Conservation (phyloP, 1,140 invertebrate genomes). For the Drosophila prosaltans region DNA sequence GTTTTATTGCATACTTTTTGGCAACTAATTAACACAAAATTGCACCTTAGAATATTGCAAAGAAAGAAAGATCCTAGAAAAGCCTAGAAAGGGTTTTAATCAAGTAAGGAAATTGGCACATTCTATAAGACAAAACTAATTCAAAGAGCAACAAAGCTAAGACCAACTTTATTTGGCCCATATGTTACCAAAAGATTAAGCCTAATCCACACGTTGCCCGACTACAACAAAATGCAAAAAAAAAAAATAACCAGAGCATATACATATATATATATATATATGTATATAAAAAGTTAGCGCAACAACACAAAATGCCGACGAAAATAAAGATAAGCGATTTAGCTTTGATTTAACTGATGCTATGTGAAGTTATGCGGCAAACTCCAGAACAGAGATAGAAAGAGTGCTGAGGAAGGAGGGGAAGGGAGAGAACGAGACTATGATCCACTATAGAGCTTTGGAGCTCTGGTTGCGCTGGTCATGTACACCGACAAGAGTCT, state of each 20-base stretch:
- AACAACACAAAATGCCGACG: constrained; percentile 61
- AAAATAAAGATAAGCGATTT: constrained; percentile 75
- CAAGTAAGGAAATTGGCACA: too few relatives aligned
- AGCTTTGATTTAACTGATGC: constrained; percentile 77
- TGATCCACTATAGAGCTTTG: constrained; percentile 12
- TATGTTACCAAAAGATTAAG: constrained; percentile 28
- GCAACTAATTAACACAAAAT: not conserved
- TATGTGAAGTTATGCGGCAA: constrained; percentile 71
- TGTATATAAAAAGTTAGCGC: constrained; percentile 9
- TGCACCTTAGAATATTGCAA: not conserved
- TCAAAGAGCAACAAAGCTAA: not conserved
- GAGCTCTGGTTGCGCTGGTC: constrained; percentile 26
- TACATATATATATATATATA: not conserved
- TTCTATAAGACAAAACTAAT: too few relatives aligned
- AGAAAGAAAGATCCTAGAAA: too few relatives aligned
- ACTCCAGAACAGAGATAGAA: constrained; percentile 9
- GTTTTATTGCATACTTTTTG: not conserved
- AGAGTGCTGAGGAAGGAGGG: not conserved
- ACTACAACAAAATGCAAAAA: constrained; percentile 21
- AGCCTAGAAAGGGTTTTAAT: too few relatives aligned
- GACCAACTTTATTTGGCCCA: constrained; percentile 29
- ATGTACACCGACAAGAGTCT: constrained; percentile 33
- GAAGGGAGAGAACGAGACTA: constrained; percentile 13
- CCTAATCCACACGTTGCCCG: constrained; percentile 63
- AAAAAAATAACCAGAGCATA: too few relatives aligned